Evolutionary conservation across 2,113 vertebrate genomes (phyloP), one percentile per base, ranked within the genome.

Genomic region (Pseudopipra pipra): DNA sequence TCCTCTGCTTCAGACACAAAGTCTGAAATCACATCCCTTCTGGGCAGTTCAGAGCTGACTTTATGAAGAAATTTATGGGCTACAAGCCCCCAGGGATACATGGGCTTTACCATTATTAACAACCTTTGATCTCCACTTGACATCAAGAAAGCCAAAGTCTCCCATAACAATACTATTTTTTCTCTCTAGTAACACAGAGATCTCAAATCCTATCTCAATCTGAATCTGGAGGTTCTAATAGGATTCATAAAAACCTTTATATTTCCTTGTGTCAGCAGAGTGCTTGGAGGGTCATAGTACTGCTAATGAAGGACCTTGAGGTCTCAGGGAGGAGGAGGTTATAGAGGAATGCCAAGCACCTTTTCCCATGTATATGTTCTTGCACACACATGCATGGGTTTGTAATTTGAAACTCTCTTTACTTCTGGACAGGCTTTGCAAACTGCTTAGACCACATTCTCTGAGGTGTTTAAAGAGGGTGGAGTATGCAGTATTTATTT

Each of bases 401-500:
- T 96, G 97, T 95, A 97, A 97, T 89, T 91, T 85, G 94, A 97
- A 92, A 97, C 97, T 94, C 81, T 95, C 92, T 95, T 97, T 86
- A 89, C 91, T 97, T 93, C 96, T 97, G 96, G 95, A 96, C 96
- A 96, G 95, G 96, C 93, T 95, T 94, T 96, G 90, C 96, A 97
- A 97, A 97, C 97, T 97, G 97, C 97, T 97, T 97, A 95, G 94
- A 97, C 97, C 95, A 95, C 97, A 97, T 97, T 97, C 97, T 97
- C 94, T 77, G 91, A 97, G 97, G 97, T 97, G 97, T 97, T 97
- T 97, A 97, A 97, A 97, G 93, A 97, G 96, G 97, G 97, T 97
- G 97, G 96, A 97, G 97, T 96, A 89, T 93, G 92, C 88, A 86
- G 86, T 96, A 96, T 96, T 96, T 97, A 94, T 96, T 94, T 96